Evolutionary conservation across 1,140 invertebrate species (phyloP), one percentile per base, ranked within the genome.

Genomic region (Onthophagus taurus): DNA sequence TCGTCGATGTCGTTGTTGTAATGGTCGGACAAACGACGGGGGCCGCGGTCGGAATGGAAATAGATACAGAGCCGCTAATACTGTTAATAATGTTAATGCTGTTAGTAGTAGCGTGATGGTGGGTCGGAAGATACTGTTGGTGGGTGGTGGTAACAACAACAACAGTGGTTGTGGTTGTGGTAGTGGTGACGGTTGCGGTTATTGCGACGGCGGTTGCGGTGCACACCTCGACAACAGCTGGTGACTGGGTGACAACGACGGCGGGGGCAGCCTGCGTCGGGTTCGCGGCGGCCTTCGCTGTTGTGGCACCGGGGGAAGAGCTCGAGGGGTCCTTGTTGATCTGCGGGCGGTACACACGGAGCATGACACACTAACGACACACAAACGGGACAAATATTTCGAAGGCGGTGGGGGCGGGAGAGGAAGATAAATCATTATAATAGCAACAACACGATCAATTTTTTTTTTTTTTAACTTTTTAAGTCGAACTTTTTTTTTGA

Each of bases 321-420:
- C 30, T 31, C 4, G 51, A 29, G 36, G 48, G 47, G 11, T 77
- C 75, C 73, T 77, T 76, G 68, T 64, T 66, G 66, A 73, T 74
- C 73, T 77, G 73, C 69, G 45, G 48, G 47, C 45, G 47, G 29
- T 35, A 37, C 18, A 44, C n/a, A n/a, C n/a, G n/a, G n/a, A n/a
- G n/a, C n/a, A 51, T 41, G 14, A 44, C 48, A 54, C 45, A 53
- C 47, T 48, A 43, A 55, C 51, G n/a, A 57, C 30, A 39, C 29
- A 41, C 16, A 17, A 24, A 29, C 19, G 18, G 23, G 29, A 47
- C 38, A n/a, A n/a, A n/a, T n/a, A n/a, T n/a, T n/a, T n/a, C n/a
- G n/a, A n/a, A n/a, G n/a, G n/a, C n/a, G n/a, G n/a, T n/a, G n/a
- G n/a, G n/a, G n/a, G n/a, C n/a, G n/a, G n/a, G n/a, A n/a, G n/a